Evolutionary conservation across 1,140 invertebrate genomes (phyloP), one percentile per base, ranked within the genome.

Genomic region (Halyomorpha halys): DNA sequence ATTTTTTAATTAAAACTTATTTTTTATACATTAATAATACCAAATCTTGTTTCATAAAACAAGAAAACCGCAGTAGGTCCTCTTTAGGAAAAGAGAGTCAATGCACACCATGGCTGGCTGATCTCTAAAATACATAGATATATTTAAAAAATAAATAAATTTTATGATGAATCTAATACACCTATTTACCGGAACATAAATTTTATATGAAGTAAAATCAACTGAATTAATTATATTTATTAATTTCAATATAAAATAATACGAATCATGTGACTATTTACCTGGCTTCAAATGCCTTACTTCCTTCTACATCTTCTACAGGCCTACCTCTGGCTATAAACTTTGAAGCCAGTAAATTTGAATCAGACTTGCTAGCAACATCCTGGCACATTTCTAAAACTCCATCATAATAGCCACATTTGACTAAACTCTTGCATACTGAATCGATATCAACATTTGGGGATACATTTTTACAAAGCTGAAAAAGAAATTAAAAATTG

Each of bases 251-350:
- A n/a, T n/a, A n/a, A n/a, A n/a, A n/a, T n/a, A n/a, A n/a, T n/a
- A n/a, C n/a, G n/a, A n/a, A n/a, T n/a, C n/a, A n/a, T 8, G 11
- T 39, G 11, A 39, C 1, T 39, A 39, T 39, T 39, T 75, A 85
- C 82, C 84, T 78, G 74, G 81, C 82, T 51, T 81, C 77, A 71
- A 85, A 90, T 44, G 83, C 83, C 8, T 83, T 70, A 70, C 83
- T 84, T 19, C 87, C 87, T 69, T 89, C 85, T 63, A 83, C 78
- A 77, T 95, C 93, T 59, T 86, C 86, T 18, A 75, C 70, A 1
- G 88, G 89, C 73, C 93, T 87, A 64, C 86, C 86, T 71, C 87
- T 90, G 68, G 85, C 85, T 73, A 97, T 96, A 77, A 84, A 97
- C 75, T 94, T 89, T 15, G 91, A 73, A 0, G 90, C 95, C 30